These are phyloP conservation scores for Bolborhynchus lineola DNA, from an alignment of 2,113 vertebrate species.

Conservation along the genomic window DNA sequence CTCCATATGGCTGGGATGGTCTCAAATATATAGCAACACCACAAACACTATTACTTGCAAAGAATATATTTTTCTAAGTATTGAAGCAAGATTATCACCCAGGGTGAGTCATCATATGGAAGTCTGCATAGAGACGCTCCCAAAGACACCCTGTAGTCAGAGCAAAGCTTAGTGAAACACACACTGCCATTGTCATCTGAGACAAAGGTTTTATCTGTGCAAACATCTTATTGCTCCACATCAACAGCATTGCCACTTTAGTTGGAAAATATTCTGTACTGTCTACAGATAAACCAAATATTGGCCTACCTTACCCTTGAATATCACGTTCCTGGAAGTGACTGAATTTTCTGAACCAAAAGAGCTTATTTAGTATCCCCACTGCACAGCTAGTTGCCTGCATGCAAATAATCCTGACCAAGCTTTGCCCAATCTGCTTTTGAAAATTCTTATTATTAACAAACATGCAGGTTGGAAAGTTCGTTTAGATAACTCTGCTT, in stretches of 20 bases:
- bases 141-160: conserved; percentile 53
- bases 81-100: neutral
- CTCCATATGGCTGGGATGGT: neutral
- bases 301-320: neutral
- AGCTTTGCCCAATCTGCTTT: neutral
- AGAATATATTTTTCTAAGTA: neutral
- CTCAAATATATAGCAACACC: neutral
- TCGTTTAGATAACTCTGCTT: neutral
- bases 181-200: neutral
- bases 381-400: neutral
- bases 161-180: conserved; percentile 48
- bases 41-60: neutral
- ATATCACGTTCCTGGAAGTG: conserved; percentile 13
- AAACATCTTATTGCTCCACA: neutral
- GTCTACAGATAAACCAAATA: neutral
- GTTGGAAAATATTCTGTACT: neutral
- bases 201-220: conserved; percentile 28
- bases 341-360: neutral
- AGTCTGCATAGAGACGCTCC: neutral
- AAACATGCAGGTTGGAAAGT: neutral
- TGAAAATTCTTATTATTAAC: neutral
- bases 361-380: neutral
- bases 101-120: neutral
- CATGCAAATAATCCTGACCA: neutral
- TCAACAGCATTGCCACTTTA: neutral